Percentiles rank a stretch among this genome's conserved stretches.
phyloP scores from a whole-genome alignment of 1,140 invertebrate species.

The Cydia splendana region DNA sequence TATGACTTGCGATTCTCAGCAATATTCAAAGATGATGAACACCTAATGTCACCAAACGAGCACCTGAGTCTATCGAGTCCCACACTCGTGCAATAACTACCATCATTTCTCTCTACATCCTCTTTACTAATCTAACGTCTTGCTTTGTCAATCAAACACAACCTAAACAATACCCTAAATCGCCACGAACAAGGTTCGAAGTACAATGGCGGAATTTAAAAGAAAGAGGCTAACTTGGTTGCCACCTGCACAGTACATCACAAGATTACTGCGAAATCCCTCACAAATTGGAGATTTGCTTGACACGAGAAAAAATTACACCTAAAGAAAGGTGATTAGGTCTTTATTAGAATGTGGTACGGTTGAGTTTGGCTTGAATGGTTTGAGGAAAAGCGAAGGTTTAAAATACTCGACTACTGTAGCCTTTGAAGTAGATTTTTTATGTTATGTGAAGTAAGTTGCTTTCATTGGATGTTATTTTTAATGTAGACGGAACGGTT shows the following conservation, averaged over 20 bases:
- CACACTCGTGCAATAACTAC: not conserved
- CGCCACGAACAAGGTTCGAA: not conserved
- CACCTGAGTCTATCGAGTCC: constrained; percentile 1
- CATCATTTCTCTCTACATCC: constrained; percentile 5
- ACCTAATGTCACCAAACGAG: not conserved
- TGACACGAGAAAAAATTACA: constrained; percentile 7
- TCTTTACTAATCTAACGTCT: not conserved
- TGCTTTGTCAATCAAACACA: not conserved
- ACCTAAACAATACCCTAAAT: not conserved
- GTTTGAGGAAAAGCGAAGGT: not conserved
- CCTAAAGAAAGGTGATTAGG: not conserved
- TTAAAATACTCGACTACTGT: not conserved
- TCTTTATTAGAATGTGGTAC: not conserved
- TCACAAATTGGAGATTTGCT: constrained; percentile 19
- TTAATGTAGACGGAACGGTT: not conserved
- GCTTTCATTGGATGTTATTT: not conserved
- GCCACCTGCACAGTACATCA: constrained; percentile 5
- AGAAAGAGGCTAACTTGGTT: not conserved
- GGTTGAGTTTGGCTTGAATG: not conserved
- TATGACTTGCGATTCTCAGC: not conserved
- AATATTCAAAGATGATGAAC: not conserved
- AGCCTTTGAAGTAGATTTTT: constrained; percentile 9
- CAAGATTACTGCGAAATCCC: constrained; percentile 16
- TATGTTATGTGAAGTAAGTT: not conserved
- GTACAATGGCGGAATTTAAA: not conserved